Conservation (phyloP, 2,113 vertebrate genomes). For the Microtus ochrogaster region DNA sequence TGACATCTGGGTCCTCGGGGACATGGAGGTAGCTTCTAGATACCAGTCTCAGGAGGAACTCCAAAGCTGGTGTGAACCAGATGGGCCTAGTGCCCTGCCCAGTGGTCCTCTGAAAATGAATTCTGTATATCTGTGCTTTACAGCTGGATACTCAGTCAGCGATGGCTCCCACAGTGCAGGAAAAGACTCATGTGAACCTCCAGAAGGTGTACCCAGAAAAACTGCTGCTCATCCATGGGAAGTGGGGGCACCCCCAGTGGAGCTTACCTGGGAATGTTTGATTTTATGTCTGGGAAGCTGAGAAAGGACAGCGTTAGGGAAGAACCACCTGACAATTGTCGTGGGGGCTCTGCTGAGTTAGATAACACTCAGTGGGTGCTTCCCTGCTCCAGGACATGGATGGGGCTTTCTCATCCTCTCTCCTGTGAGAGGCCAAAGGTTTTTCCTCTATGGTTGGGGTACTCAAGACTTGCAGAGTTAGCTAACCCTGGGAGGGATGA, state of each 20-base stretch:
- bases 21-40: neutral
- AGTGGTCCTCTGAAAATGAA: neutral
- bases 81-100: neutral
- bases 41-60: neutral
- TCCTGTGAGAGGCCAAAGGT: neutral
- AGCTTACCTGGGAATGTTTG: slow-evolving; percentile 72
- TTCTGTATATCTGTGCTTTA: neutral
- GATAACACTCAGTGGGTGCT: fast-evolving
- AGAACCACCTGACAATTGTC: neutral
- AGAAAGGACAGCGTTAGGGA: slow-evolving; percentile 20
- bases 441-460: neutral
- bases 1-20: neutral
- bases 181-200: fast-evolving
- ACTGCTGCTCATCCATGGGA: slow-evolving; percentile 34
- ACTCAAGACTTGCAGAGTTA: neutral
- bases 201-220: neutral
- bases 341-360: neutral
- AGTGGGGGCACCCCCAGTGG: slow-evolving; percentile 53
- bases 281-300: slow-evolving; percentile 47
- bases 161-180: too few species aligned
- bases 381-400: fast-evolving
- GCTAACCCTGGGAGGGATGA: too few species aligned
- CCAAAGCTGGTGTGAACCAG: neutral
- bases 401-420: neutral
- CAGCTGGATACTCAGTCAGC: neutral